phyloP scores from a whole-genome alignment of 1,140 invertebrate genomes.

The Palaemon carinicauda region DNA sequence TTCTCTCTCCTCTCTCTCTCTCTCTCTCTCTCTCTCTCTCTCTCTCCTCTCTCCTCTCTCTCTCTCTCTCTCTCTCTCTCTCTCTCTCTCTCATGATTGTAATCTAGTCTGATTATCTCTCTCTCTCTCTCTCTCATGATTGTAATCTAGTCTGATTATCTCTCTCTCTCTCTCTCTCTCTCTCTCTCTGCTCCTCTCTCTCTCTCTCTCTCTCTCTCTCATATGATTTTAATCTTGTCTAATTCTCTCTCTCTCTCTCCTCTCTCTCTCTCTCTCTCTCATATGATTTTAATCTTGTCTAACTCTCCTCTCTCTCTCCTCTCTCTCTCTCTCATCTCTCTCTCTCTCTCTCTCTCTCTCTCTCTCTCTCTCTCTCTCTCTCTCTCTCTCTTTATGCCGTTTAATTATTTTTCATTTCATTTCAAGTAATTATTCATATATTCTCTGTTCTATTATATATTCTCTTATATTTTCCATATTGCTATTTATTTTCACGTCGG shows the following conservation, averaged over 20 bases:
- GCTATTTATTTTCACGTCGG: no score
- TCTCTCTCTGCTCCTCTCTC: background rate
- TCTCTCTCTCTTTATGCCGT: background rate
- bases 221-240: no score
- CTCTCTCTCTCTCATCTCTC: no score
- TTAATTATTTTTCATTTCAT: background rate
- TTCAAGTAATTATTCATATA: background rate
- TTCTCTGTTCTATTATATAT: background rate
- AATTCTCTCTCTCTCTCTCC: background rate
- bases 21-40: background rate
- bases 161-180: background rate
- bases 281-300: no score
- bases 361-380: background rate
- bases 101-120: no score
- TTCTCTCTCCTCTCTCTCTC: background rate
- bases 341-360: no score
- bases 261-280: background rate
- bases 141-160: no score
- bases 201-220: background rate
- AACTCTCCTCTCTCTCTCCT: background rate
- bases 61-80: background rate
- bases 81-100: background rate
- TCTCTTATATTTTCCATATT: no score
- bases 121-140: background rate
- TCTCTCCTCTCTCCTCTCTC: background rate